Percentiles rank a stretch among this genome's conserved stretches.
These are phyloP conservation scores for Luperina nickerlii DNA, from an alignment of 2,888 invertebrate genomes.

Conservation along the genomic window DNA sequence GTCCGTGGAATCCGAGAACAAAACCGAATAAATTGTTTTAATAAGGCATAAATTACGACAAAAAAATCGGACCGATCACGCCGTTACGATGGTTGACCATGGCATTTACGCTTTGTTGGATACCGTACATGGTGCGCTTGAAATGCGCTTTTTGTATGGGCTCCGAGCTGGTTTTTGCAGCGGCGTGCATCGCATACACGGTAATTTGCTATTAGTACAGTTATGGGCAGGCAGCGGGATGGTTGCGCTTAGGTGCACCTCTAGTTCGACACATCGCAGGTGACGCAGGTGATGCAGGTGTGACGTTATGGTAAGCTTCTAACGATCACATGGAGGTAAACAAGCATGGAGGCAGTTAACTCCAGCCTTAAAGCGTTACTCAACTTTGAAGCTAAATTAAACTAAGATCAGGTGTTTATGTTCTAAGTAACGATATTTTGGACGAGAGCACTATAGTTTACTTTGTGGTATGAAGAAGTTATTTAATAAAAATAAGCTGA, in stretches of 20 bases:
- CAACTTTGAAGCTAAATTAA: constrained; percentile 51
- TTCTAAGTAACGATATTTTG: constrained; percentile 34
- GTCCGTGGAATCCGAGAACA: constrained; percentile 84
- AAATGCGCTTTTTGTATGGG: constrained; percentile 83
- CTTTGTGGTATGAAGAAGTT: not conserved
- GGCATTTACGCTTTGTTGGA: constrained; percentile 89
- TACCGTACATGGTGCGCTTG: constrained; percentile 81
- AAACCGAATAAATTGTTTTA: constrained; percentile 88
- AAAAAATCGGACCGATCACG: constrained; percentile 83
- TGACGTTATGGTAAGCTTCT: constrained; percentile 53
- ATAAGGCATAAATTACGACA: constrained; percentile 86
- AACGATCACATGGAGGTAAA: constrained; percentile 59
- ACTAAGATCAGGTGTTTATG: constrained; percentile 58
- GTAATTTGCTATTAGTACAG: constrained; percentile 77
- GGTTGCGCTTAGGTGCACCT: constrained; percentile 68
- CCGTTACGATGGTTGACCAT: constrained; percentile 88
- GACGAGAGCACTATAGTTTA: constrained; percentile 20
- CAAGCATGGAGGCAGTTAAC: constrained; percentile 60
- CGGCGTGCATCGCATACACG: constrained; percentile 68
- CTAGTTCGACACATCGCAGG: constrained; percentile 28
- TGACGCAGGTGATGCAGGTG: constrained; percentile 58
- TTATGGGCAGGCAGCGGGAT: constrained; percentile 73
- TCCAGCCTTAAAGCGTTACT: constrained; percentile 41
- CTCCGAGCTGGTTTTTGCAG: constrained; percentile 71
- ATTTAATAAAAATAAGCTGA: constrained; percentile 4